Evolutionary conservation across 2,797 vertebrate species (phyloP).

Genomic region (Squalus acanthias): DNA sequence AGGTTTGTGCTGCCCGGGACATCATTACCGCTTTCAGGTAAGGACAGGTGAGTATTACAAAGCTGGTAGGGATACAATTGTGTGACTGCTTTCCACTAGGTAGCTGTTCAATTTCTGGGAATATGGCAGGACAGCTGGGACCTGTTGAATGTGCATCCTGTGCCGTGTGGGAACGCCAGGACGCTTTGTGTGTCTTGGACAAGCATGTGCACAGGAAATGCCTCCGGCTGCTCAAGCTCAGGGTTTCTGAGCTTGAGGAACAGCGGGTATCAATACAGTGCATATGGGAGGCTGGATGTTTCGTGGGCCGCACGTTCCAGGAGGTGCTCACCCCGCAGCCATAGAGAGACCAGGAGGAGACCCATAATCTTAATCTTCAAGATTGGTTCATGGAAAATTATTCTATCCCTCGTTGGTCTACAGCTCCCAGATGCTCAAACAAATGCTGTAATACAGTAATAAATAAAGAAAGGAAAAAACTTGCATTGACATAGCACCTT

Average conservation of each 20-base stretch:
- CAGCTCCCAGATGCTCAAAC: too few species aligned
- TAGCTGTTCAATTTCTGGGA: background rate
- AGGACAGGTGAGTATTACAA: background rate
- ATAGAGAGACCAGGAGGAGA: background rate
- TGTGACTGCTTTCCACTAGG: background rate
- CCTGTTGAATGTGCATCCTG: background rate
- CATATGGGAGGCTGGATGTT: background rate
- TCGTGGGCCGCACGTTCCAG: background rate
- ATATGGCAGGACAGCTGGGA: background rate
- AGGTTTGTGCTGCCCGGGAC: background rate
- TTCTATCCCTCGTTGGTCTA: background rate
- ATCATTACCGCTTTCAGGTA: background rate
- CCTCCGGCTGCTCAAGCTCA: too few species aligned
- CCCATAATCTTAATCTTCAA: background rate
- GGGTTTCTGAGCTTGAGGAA: background rate
- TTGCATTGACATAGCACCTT: too few species aligned
- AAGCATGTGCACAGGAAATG: background rate
- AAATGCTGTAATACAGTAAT: too few species aligned
- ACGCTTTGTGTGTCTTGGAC: background rate
- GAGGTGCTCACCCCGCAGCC: background rate
- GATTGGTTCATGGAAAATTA: background rate
- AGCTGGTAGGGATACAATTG: background rate
- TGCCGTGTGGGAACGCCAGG: background rate
- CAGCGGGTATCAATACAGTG: background rate
- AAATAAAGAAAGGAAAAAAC: too few species aligned